Evolutionary conservation across 2,113 vertebrate genomes (phyloP), one percentile per base, ranked within the genome.

Genomic region (Calonectris borealis): DNA sequence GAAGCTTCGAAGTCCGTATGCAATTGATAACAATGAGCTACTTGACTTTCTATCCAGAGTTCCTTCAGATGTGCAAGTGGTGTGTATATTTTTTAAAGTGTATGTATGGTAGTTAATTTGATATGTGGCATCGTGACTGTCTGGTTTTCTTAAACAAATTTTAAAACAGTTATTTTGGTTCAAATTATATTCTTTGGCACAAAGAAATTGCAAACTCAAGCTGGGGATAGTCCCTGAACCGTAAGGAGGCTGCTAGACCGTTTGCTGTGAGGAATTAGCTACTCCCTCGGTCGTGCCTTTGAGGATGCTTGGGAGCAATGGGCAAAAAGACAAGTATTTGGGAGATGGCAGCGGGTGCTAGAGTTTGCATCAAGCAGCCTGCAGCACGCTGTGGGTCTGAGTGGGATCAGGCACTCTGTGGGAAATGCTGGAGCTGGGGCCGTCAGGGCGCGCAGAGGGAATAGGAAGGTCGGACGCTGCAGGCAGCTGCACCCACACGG

Each of bases 21-120:
- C 98, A 93, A 99, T 99, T 86, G 99, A 99, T 96, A 99, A 99
- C 98, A 99, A 99, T 7, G 99, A 99, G 98, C 97, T 99, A 87
- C 98, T 99, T 62, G 99, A 99, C 98, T 99, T 99, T 95, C 98
- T 99, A 51, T 99, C 99, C 97, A 98, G 99, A 98, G 99, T 99
- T 88, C 99, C 99, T 96, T 99, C 99, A 58, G 99, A 99, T 93
- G 98, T 99, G 55, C 99, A 99, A 99, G 96, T 99, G 99, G 99
- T 99, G 95, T 95, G 99, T 99, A 91, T 90, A 64, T 94, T 95
- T 61, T 46, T 83, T 54, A 7, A n/a, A 36, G 8, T 21, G 11
- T 29, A 31, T 7, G 11, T 48, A 10, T 7, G 8, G 31, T 31
- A 20, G 25, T 68, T 16, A 10, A 25, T 95, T 52, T 51, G 13